Evolutionary conservation across 2,888 invertebrate species (phyloP), one percentile per base, ranked within the genome.

Genomic region (Acronicta alni): DNA sequence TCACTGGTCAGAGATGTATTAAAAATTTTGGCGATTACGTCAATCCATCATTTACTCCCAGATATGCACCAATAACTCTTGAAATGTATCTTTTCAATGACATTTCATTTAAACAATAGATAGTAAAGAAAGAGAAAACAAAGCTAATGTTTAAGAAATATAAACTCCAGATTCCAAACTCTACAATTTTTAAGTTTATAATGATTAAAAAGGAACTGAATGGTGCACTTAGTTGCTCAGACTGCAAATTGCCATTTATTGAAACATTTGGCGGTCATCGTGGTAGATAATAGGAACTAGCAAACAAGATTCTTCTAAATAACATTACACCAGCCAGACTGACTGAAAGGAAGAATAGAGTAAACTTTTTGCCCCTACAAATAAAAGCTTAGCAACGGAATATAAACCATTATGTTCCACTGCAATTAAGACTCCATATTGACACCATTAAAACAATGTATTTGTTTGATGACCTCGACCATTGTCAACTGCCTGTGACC

Each of bases 401-500:
- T 14, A 45, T n/a, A n/a, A n/a, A n/a, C n/a, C 26, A 42, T 2
- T 4, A 42, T 4, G 17, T 15, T 42, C 43, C 23, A 41, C 32
- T 42, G 38, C 16, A 63, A 70, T 57, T 45, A 64, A 32, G 38
- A 57, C 16, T 57, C 48, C 42, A 54, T 67, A 49, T 57, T 70
- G n/a, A n/a, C 57, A 44, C 32, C 49, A 58, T 65, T 51, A 52
- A 66, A 71, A 72, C 75, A 67, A 75, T 71, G 16, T 41, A 42
- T 15, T 35, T 49, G 47, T 38, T 44, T n/a, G 26, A 46, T 54
- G 67, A 44, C 72, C 72, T 63, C 57, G 66, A 3, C 37, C 57
- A 63, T 63, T 75, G 75, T 73, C 75, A 75, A 58, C 60, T 48
- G 35, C 16, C 39, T 46, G 20, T 42, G 75, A 63, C 75, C 72